These are phyloP conservation scores for Coecobrya sp. DNA, from an alignment of 2,888 invertebrate genomes.

Conservation along the genomic window DNA sequence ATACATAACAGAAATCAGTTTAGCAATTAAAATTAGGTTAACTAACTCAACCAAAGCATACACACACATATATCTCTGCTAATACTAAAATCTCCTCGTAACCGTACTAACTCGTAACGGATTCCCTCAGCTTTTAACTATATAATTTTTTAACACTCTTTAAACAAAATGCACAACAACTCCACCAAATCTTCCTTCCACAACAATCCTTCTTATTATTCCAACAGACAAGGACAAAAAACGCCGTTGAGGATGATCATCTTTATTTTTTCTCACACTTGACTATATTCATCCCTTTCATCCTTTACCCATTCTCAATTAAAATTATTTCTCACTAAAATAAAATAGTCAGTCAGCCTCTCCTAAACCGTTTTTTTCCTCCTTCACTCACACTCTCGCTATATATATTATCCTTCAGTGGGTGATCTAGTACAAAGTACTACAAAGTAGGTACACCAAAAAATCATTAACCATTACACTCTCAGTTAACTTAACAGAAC, in stretches of 20 bases:
- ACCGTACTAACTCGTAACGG: background rate
- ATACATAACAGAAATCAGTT: background rate
- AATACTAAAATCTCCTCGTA: background rate
- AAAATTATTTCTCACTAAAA: background rate
- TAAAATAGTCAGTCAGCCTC: background rate
- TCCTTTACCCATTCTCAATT: background rate
- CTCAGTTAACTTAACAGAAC: background rate
- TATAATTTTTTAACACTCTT: slow-evolving; percentile 2
- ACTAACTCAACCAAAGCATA: background rate
- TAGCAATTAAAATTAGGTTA: slow-evolving; percentile 11
- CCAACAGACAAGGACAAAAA: background rate
- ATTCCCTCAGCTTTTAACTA: too few relatives aligned
- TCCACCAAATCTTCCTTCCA: background rate
- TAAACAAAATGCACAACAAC: background rate
- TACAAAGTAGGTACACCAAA: too few relatives aligned
- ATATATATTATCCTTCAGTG: too few relatives aligned
- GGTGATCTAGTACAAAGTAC: too few relatives aligned
- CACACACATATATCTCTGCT: background rate
- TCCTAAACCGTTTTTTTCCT: too few relatives aligned
- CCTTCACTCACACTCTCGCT: too few relatives aligned
- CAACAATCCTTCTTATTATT: background rate
- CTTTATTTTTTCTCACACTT: slow-evolving; percentile 40
- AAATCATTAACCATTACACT: too few relatives aligned
- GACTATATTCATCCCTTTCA: background rate
- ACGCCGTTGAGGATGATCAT: background rate